These are phyloP conservation scores for Muscidifurax raptorellus DNA, from an alignment of 1,140 invertebrate genomes.

Conservation along the genomic window DNA sequence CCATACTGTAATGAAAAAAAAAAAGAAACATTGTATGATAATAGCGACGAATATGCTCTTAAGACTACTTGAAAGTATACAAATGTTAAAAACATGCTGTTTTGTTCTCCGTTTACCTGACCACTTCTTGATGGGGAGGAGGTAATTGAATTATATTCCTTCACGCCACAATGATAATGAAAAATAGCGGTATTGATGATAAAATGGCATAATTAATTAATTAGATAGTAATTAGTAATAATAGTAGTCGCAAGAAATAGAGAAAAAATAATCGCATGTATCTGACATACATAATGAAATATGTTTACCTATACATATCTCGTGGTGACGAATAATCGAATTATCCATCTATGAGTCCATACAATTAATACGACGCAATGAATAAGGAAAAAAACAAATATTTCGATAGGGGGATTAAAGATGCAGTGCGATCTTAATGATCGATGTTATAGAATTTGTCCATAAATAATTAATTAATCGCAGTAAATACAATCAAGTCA, in stretches of 20 bases:
- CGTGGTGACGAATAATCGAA: conserved; percentile 38
- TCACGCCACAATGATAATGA: conserved; percentile 40
- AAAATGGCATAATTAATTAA: conserved; percentile 44
- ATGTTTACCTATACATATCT: conserved; percentile 43
- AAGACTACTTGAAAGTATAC: conserved; percentile 52
- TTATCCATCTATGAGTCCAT: conserved; percentile 27
- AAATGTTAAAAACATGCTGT: conserved; percentile 52
- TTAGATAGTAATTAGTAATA: conserved; percentile 41
- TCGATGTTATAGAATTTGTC: conserved; percentile 50
- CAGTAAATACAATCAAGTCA: conserved; percentile 55
- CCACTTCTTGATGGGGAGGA: conserved; percentile 22
- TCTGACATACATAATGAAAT: conserved; percentile 43
- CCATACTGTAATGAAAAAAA: conserved; percentile 50
- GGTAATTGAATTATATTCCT: conserved; percentile 37
- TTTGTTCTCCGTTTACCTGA: conserved; percentile 47
- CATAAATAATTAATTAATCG: conserved; percentile 56
- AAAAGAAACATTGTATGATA: conserved; percentile 50
- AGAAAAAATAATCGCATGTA: conserved; percentile 35
- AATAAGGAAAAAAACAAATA: conserved; percentile 35
- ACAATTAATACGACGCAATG: conserved; percentile 48
- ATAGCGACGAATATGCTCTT: conserved; percentile 49
- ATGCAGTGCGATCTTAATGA: conserved; percentile 44
- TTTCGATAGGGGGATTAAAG: conserved; percentile 44
- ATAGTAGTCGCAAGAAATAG: conserved; percentile 43
- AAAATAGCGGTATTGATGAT: conserved; percentile 41